Evolutionary conservation across 2,888 invertebrate genomes (phyloP).

Genomic region (Antheraea assamensis): DNA sequence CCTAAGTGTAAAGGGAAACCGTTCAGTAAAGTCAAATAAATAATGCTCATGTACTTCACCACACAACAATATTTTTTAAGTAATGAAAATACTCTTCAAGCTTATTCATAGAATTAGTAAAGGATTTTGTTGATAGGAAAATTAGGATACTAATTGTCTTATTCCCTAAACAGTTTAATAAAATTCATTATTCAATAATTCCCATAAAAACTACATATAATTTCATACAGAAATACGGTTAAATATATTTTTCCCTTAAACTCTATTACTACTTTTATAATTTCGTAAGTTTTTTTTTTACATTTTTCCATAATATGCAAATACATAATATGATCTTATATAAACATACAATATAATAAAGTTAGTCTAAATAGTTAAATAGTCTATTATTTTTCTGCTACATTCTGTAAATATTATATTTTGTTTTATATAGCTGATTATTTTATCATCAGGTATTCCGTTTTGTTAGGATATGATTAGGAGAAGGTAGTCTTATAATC

Average conservation of each 20-base stretch:
- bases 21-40: too few species aligned
- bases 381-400: slow-evolving; percentile 54
- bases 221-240: slow-evolving; percentile 83
- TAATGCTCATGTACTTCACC: too few species aligned
- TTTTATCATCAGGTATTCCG: slow-evolving; percentile 77
- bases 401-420: slow-evolving; percentile 67
- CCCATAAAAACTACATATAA: slow-evolving; percentile 83
- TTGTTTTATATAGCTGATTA: slow-evolving; percentile 53
- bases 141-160: slow-evolving; percentile 56
- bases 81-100: background rate
- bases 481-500: slow-evolving; percentile 34
- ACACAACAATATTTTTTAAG: too few species aligned
- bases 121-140: slow-evolving; percentile 36
- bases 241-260: slow-evolving; percentile 79
- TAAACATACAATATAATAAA: slow-evolving; percentile 65
- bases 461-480: slow-evolving; percentile 72
- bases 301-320: slow-evolving; percentile 74
- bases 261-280: slow-evolving; percentile 73
- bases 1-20: too few species aligned
- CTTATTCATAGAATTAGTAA: background rate
- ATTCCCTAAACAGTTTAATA: slow-evolving; percentile 78
- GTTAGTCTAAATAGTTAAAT: slow-evolving; percentile 39
- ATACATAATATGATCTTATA: slow-evolving; percentile 68
- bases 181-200: slow-evolving; percentile 77
- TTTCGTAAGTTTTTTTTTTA: slow-evolving; percentile 72